phyloP scores from a whole-genome alignment of 2,888 invertebrate genomes.

The Cyclophora punctaria region DNA sequence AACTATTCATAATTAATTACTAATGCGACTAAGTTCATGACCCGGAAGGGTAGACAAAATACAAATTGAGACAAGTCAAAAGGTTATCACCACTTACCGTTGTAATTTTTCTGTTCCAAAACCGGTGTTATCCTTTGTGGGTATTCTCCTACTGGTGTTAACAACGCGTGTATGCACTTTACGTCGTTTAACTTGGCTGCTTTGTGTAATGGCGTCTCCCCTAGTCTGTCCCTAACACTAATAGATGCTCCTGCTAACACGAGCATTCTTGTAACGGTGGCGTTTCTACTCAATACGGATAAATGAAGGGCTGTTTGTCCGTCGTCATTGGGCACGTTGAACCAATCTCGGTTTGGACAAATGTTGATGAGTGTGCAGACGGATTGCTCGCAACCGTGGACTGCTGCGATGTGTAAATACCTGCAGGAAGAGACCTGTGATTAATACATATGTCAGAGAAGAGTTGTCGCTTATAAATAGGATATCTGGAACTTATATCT shows the following conservation, averaged over 20 bases:
- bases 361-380: slow-evolving; percentile 83
- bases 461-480: too few species aligned
- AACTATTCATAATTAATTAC: too few species aligned
- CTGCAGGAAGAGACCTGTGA: slow-evolving; percentile 55
- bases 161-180: slow-evolving; percentile 82
- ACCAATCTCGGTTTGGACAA: slow-evolving; percentile 83
- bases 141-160: slow-evolving; percentile 74
- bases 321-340: slow-evolving; percentile 87
- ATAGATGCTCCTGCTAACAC: slow-evolving; percentile 86
- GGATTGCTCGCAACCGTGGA: slow-evolving; percentile 82
- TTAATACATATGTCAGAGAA: too few species aligned
- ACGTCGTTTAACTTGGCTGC: slow-evolving; percentile 83
- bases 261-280: slow-evolving; percentile 83
- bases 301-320: slow-evolving; percentile 90
- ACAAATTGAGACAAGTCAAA: too few species aligned
- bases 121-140: slow-evolving; percentile 61
- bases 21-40: too few species aligned
- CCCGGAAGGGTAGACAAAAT: too few species aligned
- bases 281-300: slow-evolving; percentile 85
- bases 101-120: slow-evolving; percentile 89
- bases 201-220: slow-evolving; percentile 91
- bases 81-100: slow-evolving; percentile 77
- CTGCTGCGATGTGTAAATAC: slow-evolving; percentile 89
- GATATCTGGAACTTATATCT: too few species aligned
- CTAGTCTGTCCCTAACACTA: slow-evolving; percentile 80